A percentile compares a stretch with the other conserved stretches of the same genome.
These are phyloP conservation scores for Plagiodera versicolora DNA, from an alignment of 2,888 invertebrate genomes.

Conservation along the genomic window DNA sequence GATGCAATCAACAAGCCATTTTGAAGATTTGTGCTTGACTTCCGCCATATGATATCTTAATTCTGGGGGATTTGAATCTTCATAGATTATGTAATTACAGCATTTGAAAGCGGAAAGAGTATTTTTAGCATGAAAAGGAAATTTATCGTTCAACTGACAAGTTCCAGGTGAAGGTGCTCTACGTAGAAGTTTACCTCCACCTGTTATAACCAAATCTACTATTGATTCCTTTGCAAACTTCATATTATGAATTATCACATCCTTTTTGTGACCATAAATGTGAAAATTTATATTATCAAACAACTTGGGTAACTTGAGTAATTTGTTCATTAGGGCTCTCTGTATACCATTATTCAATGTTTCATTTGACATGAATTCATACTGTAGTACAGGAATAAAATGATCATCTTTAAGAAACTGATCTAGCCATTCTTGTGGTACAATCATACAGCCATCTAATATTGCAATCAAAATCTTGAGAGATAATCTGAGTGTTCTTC, in stretches of 20 bases:
- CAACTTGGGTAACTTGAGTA: constrained; percentile 44
- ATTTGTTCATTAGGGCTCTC: constrained; percentile 39
- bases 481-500: constrained; percentile 36
- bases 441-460: constrained; percentile 41
- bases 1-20: constrained; percentile 47
- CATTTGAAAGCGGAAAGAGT: constrained; percentile 30
- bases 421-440: constrained; percentile 40
- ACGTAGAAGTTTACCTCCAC: constrained; percentile 41
- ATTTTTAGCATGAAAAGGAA: constrained; percentile 35
- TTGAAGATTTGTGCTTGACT: constrained; percentile 42
- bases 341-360: constrained; percentile 35
- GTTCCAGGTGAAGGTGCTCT: constrained; percentile 42
- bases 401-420: constrained; percentile 31
- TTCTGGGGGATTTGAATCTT: constrained; percentile 37
- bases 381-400: constrained; percentile 33
- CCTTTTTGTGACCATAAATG: constrained; percentile 33
- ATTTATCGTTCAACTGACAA: constrained; percentile 25
- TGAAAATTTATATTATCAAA: constrained; percentile 47
- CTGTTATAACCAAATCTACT: constrained; percentile 36
- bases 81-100: constrained; percentile 44
- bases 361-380: constrained; percentile 30
- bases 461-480: constrained; percentile 42
- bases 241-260: constrained; percentile 31
- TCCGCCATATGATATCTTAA: constrained; percentile 43
- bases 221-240: constrained; percentile 39